Evolutionary conservation across 1,140 invertebrate species (phyloP), one percentile per base, ranked within the genome.

Genomic region (Atta texana): DNA sequence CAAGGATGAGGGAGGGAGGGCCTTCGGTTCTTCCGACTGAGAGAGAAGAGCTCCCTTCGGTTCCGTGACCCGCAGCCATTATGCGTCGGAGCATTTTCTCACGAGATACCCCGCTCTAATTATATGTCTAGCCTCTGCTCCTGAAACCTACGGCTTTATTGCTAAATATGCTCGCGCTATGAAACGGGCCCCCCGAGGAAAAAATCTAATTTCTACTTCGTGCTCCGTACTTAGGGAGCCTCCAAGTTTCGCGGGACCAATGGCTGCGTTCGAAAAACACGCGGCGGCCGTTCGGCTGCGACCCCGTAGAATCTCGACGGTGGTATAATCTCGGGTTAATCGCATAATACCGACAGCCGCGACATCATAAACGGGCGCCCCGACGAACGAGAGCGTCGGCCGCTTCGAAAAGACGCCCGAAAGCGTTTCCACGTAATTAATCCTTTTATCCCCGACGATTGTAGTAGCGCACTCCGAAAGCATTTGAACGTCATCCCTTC

Each of bases 81-180:
- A 94, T 89, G 64, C 66, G 89, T 81, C 86, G 91, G 77, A 91
- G 87, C 92, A 92, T 93, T 94, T 94, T 94, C 94, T 94, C 94
- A 94, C 93, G 93, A 94, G 92, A 94, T 94, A 87, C 92, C 90
- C 86, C 81, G 85, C 91, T 94, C 90, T 94, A 94, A 94, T 94
- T 94, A 94, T 94, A 94, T 94, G 93, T 94, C 94, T 94, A 94
- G 94, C 89, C 89, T 59, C 69, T 92, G 92, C 91, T 94, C 90
- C 93, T 93, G 91, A 94, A 94, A 94, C 91, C 93, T 92, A 92
- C 91, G 92, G 92, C 91, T 92, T 93, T 92, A 93, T 93, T 92
- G 93, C 92, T 94, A 93, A 94, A 94, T 92, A 93, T 91, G 91
- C 75, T 78, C 85, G 78, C 69, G 34, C 66, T 24, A 69, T 55